Evolutionary conservation across 64 coral and sea anemone genomes (phyloP).

Genomic region (Acropora yongei): DNA sequence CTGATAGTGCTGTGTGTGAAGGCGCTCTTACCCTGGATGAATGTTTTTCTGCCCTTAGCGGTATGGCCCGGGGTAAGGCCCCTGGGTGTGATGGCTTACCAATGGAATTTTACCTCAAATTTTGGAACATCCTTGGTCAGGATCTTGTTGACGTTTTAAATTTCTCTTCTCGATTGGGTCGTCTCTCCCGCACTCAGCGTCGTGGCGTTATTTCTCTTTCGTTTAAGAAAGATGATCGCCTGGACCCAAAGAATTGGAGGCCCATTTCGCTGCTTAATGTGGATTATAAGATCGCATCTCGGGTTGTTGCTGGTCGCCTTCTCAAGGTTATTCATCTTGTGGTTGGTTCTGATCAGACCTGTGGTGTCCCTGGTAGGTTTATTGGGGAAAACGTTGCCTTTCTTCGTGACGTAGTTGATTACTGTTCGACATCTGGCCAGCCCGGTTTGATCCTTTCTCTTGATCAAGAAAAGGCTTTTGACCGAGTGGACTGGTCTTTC

Average conservation of each 20-base stretch:
- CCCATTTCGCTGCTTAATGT: slow-evolving; percentile 4
- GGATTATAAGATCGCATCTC: slow-evolving; percentile 12
- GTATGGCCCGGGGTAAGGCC: neutral
- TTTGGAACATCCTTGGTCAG: neutral
- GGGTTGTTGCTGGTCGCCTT: neutral
- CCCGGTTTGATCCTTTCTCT: neutral
- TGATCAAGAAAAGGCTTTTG: slow-evolving; percentile 66
- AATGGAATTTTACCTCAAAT: neutral
- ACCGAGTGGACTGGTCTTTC: slow-evolving; percentile 49
- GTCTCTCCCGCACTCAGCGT: neutral
- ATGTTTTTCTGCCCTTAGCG: neutral
- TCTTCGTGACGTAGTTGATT: neutral
- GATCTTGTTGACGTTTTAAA: neutral
- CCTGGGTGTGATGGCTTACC: neutral
- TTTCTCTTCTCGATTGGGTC: too few species aligned
- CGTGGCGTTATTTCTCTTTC: neutral
- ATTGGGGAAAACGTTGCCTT: slow-evolving; percentile 40
- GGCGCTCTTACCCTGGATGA: neutral
- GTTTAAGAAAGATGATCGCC: neutral
- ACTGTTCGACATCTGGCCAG: neutral
- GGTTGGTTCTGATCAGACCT: slow-evolving; percentile 18
- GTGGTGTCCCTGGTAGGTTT: slow-evolving; percentile 27
- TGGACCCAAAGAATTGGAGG: neutral
- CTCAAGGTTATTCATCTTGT: slow-evolving; percentile 1
- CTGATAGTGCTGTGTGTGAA: neutral